These are phyloP conservation scores for Lycia hirtaria DNA, from an alignment of 2,888 invertebrate species.

Conservation along the genomic window DNA sequence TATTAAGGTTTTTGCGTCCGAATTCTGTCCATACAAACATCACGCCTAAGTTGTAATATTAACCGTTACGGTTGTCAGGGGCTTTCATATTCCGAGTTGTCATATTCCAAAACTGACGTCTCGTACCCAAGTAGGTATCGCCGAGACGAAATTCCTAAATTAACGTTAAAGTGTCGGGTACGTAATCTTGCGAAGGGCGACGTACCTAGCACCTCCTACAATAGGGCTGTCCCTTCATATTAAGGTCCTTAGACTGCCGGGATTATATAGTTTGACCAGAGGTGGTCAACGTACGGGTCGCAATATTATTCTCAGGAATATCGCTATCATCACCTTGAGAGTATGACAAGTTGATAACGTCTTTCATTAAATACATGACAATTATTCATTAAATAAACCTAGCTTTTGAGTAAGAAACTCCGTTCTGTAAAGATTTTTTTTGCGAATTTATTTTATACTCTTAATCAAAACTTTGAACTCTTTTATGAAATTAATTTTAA, in stretches of 20 bases:
- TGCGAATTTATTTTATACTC: no score
- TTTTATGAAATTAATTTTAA: no score
- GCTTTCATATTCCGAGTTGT: constrained; percentile 10
- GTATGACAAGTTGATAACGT: not conserved
- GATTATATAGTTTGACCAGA: constrained; percentile 25
- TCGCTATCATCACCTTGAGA: no score
- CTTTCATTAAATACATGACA: not conserved
- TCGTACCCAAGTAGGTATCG: constrained; percentile 46
- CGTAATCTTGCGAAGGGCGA: constrained; percentile 71
- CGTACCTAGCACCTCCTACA: constrained; percentile 73
- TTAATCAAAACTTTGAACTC: no score
- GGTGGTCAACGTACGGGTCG: constrained; percentile 1
- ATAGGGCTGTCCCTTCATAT: constrained; percentile 74
- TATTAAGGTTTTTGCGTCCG: no score
- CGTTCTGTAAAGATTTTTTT: no score
- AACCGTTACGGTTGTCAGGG: no score
- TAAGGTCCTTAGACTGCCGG: constrained; percentile 58
- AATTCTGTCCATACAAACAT: no score
- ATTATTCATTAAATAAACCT: no score
- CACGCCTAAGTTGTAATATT: no score
- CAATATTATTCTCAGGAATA: not conserved
- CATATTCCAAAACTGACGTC: constrained; percentile 27
- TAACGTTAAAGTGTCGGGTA: constrained; percentile 67
- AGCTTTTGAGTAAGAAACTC: no score
- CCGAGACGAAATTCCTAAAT: constrained; percentile 67